Conservation (phyloP, 2,888 invertebrate species). For the Drosophila fulvimacula region DNA sequence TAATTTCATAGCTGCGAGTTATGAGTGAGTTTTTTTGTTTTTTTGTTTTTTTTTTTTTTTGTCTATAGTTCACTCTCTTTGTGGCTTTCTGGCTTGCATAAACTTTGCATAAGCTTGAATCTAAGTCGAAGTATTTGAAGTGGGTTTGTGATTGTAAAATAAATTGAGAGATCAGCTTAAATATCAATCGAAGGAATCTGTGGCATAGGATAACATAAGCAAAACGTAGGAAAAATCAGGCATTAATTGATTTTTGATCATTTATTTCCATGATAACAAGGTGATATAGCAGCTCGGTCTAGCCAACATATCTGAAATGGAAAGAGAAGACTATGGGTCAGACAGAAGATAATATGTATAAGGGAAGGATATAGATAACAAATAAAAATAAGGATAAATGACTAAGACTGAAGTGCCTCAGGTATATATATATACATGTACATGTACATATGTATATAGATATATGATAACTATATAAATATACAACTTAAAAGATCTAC, state of each 20-base stretch:
- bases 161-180: neutral
- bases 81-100: neutral
- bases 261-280: neutral
- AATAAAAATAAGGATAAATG: neutral
- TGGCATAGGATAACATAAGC: too few species aligned
- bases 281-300: neutral
- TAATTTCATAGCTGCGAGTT: conserved; percentile 13
- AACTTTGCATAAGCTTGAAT: neutral
- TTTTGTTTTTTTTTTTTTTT: neutral
- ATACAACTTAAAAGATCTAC: neutral
- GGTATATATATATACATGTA: neutral
- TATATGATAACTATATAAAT: neutral
- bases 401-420: neutral
- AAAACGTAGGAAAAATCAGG: neutral
- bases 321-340: neutral
- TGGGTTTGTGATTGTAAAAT: neutral
- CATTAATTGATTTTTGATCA: neutral
- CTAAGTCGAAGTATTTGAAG: too few species aligned
- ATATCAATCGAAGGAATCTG: neutral
- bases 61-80: neutral
- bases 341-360: neutral
- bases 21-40: neutral
- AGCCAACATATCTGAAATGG: neutral
- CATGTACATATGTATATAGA: too few species aligned
- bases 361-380: neutral